Evolutionary conservation across 2,113 vertebrate genomes (phyloP), one percentile per base, ranked within the genome.

Genomic region (Microcebus ravelobensis): DNA sequence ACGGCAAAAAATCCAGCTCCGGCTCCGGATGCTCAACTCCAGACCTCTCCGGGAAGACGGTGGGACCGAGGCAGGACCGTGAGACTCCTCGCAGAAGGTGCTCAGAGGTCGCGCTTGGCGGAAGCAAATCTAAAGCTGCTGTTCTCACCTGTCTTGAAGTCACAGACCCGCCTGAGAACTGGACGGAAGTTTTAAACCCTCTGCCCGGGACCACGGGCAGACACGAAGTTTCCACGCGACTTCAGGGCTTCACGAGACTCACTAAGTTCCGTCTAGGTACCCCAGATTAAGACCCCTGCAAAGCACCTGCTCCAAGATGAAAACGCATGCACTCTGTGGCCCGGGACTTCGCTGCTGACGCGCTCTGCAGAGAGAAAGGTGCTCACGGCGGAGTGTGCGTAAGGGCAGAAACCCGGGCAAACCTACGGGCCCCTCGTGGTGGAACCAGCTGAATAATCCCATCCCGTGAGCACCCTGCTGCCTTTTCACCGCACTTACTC

Each of bases 81-180:
- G 8, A 0, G 8, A 39, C 57, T 39, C 20, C 0, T 6, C 3
- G 83, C 45, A 34, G 1, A 0, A 5, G 34, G 13, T 2, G 7
- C 63, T 10, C 39, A 13, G 57, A 18, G 29, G 13, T 13, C 36
- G 39, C 11, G 36, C 52, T 27, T 14, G n/a, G 14, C 20, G 1
- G 39, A 3, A 59, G 27, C 6, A 5, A 15, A 9, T 21, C 65
- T n/a, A 10, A 42, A 87, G 59, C 74, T 18, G 57, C 27, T 1
- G 4, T 9, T 5, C 25, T 39, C 39, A 36, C 17, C 48, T 15
- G 15, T 45, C 25, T 12, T 11, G n/a, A 73, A 45, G 73, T 71
- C 71, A 11, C 71, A 27, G 29, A 90, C 23, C 50, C 18, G 17
- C 34, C 2, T 31, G n/a, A 83, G 29, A 39, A 9, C 5, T 1